Evolutionary conservation across 2,113 vertebrate genomes (phyloP).

Genomic region (Setophaga coronata): DNA sequence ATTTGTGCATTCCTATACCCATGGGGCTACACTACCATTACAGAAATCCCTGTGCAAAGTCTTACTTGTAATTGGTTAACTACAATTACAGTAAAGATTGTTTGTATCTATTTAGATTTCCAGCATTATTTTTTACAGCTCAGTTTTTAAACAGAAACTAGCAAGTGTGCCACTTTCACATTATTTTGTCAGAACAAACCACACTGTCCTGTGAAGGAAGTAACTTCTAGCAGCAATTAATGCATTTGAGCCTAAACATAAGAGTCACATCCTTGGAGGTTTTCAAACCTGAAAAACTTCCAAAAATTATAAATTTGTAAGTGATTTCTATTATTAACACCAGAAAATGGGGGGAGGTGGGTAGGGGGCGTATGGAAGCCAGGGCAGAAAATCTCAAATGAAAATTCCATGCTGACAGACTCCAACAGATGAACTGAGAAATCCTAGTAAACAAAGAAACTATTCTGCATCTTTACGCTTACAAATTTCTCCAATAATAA

Average conservation of each 20-base stretch:
- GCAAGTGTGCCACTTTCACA: not conserved
- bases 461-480: not conserved
- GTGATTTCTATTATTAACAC: not conserved
- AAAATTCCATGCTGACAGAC: not conserved
- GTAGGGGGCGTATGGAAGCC: rapidly evolving
- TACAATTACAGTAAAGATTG: not conserved
- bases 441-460: not conserved
- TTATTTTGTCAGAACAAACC: not conserved
- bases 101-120: not conserved
- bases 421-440: not conserved
- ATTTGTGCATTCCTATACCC: not conserved
- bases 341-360: rapidly evolving
- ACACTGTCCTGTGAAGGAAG: not conserved
- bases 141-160: not conserved
- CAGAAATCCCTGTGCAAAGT: not conserved
- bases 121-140: not conserved
- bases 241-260: not conserved
- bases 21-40: not conserved
- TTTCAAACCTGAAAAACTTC: not conserved
- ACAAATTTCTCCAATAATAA: not conserved
- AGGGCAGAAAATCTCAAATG: not conserved
- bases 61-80: not conserved
- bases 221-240: not conserved
- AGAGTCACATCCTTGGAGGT: not conserved
- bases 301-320: not conserved